These are phyloP conservation scores for Tetanocera ferruginea DNA, from an alignment of 2,888 invertebrate genomes.

Conservation along the genomic window DNA sequence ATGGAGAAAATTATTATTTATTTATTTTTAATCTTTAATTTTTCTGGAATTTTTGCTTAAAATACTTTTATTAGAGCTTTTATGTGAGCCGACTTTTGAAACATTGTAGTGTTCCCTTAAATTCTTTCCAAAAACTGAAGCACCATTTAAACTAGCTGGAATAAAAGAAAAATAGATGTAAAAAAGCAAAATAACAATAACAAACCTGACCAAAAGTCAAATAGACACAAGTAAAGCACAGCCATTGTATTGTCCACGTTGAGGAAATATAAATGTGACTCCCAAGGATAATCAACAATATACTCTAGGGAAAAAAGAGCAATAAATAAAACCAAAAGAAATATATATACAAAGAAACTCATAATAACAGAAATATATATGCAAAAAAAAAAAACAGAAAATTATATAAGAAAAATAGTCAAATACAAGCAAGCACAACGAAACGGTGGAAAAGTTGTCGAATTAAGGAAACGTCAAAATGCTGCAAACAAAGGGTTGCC, in stretches of 20 bases:
- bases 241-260: neutral
- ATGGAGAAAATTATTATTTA: too few relatives aligned
- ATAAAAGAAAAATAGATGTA: neutral
- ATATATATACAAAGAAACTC: neutral
- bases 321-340: neutral
- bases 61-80: too few relatives aligned
- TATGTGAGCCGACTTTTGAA: too few relatives aligned
- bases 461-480: slow-evolving; percentile 18
- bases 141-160: neutral
- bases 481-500: neutral
- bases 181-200: neutral
- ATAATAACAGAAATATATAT: neutral
- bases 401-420: neutral
- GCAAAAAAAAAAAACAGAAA: neutral
- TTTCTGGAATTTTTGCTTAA: too few relatives aligned
- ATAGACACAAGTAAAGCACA: neutral
- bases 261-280: neutral
- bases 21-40: too few relatives aligned
- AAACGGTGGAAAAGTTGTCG: slow-evolving; percentile 17
- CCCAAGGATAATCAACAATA: neutral
- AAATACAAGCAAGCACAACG: neutral
- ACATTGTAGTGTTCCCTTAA: too few relatives aligned
- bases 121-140: neutral
- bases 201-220: neutral
- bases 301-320: neutral